phyloP scores from a whole-genome alignment of 2,888 invertebrate genomes.

The Drosophila lutescens region DNA sequence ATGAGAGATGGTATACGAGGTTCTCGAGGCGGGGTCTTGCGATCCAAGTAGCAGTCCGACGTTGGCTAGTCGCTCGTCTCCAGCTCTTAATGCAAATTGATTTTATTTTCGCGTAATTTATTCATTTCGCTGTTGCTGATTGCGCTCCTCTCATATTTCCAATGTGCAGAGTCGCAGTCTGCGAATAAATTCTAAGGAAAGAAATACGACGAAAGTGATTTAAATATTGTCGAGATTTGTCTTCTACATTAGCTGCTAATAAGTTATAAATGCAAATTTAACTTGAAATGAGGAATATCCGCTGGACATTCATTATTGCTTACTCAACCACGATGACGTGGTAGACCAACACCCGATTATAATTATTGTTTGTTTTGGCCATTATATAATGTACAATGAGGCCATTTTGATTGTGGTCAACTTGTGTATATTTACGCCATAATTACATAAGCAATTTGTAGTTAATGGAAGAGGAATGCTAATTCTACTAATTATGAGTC shows the following conservation, averaged over 20 bases:
- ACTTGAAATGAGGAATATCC: constrained; percentile 2
- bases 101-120: constrained; percentile 53
- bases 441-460: constrained; percentile 6
- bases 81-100: constrained; percentile 54
- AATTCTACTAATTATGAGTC: constrained; percentile 4
- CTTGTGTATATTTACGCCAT: neutral
- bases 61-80: constrained; percentile 18
- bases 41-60: constrained; percentile 4
- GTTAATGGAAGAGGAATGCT: constrained; percentile 5
- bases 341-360: neutral
- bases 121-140: constrained; percentile 46
- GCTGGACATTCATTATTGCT: constrained; percentile 14
- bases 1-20: constrained; percentile 9
- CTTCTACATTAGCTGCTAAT: neutral
- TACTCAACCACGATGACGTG: constrained; percentile 20
- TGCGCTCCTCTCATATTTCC: constrained; percentile 37
- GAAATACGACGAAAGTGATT: constrained; percentile 19
- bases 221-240: constrained; percentile 4
- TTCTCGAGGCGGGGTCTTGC: constrained; percentile 1
- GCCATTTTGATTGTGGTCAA: constrained; percentile 14
- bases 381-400: neutral
- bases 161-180: constrained; percentile 38
- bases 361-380: neutral
- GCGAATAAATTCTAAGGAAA: constrained; percentile 14
- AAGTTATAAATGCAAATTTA: neutral